Evolutionary conservation across 2,797 vertebrate genomes (phyloP).

Genomic region (Phrynocephalus guinanensis): DNA sequence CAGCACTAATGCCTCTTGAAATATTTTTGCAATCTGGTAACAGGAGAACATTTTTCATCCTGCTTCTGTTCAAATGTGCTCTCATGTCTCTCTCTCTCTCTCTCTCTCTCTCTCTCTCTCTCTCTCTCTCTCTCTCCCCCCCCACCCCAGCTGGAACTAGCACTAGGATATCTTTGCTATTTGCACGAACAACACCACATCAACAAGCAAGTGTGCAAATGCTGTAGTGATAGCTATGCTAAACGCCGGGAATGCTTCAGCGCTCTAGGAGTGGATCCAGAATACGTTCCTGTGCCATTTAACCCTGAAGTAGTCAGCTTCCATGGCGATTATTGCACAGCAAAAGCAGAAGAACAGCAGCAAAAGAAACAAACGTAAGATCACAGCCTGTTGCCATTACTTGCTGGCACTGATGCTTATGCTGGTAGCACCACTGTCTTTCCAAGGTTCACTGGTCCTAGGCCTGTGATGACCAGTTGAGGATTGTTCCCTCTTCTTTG

Average conservation of each 20-base stretch:
- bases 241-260: slow-evolving; percentile 61
- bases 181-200: slow-evolving; percentile 49
- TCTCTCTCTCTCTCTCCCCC: neutral
- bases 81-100: neutral
- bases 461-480: too few relatives aligned
- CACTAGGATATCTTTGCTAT: slow-evolving; percentile 69
- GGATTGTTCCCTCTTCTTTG: too few relatives aligned
- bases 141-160: slow-evolving; percentile 56
- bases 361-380: slow-evolving; percentile 69
- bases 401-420: too few relatives aligned
- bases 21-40: neutral
- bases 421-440: too few relatives aligned
- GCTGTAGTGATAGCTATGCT: slow-evolving; percentile 62
- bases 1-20: too few relatives aligned
- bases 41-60: neutral
- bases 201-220: slow-evolving; percentile 59
- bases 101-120: neutral
- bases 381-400: too few relatives aligned
- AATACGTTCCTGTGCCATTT: slow-evolving; percentile 42
- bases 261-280: slow-evolving; percentile 42
- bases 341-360: slow-evolving; percentile 34
- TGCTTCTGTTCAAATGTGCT: neutral
- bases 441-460: too few relatives aligned
- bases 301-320: slow-evolving; percentile 52
- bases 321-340: slow-evolving; percentile 57